Conservation (phyloP, 2,113 vertebrate species). For the Carassius auratus region DNA sequence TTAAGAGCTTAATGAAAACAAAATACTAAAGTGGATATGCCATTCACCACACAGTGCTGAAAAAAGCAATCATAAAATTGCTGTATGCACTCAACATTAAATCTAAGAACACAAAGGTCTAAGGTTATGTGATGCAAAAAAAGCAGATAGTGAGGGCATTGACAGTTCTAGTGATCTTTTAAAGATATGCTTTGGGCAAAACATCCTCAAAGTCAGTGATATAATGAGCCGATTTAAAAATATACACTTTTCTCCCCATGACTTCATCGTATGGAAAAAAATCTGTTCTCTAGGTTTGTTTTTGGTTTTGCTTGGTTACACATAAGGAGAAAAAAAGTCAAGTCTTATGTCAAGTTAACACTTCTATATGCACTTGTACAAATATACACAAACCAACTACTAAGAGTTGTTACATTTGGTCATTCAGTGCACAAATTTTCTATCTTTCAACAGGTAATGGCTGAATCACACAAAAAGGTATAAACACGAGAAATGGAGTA, state of each 20-base stretch:
- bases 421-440: not conserved
- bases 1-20: not conserved
- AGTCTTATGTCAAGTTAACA: too few relatives aligned
- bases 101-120: not conserved
- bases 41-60: not conserved
- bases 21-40: not conserved
- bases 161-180: not conserved
- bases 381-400: not conserved
- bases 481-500: too few relatives aligned
- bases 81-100: not conserved
- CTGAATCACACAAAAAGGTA: not conserved
- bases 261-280: too few relatives aligned
- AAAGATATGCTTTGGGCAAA: not conserved
- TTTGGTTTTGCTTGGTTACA: too few relatives aligned
- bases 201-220: not conserved
- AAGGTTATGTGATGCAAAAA: not conserved
- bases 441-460: not conserved
- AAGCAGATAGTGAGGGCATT: not conserved
- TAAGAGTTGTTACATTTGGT: not conserved
- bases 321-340: too few relatives aligned
- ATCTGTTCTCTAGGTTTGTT: too few relatives aligned
- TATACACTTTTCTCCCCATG: too few relatives aligned
- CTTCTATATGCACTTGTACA: too few relatives aligned
- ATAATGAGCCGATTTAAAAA: not conserved
- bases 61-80: not conserved